phyloP scores from a whole-genome alignment of 2,113 vertebrate genomes.

The Barbus barbus region DNA sequence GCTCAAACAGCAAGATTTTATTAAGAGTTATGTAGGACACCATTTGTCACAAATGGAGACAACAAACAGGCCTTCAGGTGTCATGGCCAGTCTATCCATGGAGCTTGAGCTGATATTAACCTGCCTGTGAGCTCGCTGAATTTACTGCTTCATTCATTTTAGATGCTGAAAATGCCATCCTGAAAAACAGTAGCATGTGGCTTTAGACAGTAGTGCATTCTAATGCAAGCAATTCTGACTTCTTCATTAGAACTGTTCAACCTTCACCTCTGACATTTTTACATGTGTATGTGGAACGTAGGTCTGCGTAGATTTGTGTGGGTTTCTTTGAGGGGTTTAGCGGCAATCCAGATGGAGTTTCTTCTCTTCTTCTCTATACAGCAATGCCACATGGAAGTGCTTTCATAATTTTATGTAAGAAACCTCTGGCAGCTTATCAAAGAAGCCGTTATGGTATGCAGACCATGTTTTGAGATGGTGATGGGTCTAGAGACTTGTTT shows the following conservation, averaged over 20 bases:
- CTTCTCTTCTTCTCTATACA: background rate
- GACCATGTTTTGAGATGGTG: constrained; percentile 4
- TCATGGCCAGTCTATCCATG: background rate
- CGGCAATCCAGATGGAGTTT: constrained; percentile 13
- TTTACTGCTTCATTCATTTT: background rate
- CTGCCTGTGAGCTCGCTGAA: background rate
- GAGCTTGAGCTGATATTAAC: background rate
- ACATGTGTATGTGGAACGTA: background rate
- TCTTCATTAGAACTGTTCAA: constrained; percentile 13
- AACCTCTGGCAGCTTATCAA: constrained; percentile 33
- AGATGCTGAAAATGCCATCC: background rate
- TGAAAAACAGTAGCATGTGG: no score
- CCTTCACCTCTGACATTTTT: constrained; percentile 29
- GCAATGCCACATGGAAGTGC: constrained; percentile 32
- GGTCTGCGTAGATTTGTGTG: background rate
- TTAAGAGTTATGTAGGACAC: background rate
- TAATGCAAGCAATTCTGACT: constrained; percentile 5
- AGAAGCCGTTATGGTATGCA: constrained; percentile 1
- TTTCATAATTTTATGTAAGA: constrained; percentile 32
- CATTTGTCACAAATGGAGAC: constrained; percentile 2
- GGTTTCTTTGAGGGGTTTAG: background rate
- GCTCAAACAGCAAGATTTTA: background rate
- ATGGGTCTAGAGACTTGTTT: constrained; percentile 19
- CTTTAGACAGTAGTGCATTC: background rate
- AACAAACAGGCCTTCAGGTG: constrained; percentile 21